Conservation (phyloP, 2,797 vertebrate species). For the Antrozous pallidus region DNA sequence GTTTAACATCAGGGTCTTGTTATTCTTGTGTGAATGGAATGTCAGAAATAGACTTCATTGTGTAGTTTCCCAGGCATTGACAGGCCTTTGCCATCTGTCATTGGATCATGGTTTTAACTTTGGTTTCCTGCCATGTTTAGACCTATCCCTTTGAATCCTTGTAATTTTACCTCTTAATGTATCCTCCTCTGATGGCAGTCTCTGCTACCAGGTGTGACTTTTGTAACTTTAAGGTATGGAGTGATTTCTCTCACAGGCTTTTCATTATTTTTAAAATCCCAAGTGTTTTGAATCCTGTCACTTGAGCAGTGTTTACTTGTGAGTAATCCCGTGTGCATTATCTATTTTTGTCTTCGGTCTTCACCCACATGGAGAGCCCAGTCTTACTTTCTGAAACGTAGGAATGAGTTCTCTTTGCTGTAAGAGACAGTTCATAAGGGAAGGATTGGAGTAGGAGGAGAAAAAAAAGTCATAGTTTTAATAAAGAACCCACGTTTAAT, state of each 20-base stretch:
- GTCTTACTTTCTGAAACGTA: neutral
- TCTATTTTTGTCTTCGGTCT: conserved; percentile 14
- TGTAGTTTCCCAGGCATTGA: conserved; percentile 67
- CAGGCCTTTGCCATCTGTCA: conserved; percentile 70
- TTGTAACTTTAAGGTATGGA: neutral
- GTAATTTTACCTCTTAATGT: conserved; percentile 50
- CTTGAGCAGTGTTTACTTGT: neutral
- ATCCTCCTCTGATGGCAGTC: neutral
- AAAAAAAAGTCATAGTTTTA: neutral
- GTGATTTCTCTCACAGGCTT: conserved; percentile 25
- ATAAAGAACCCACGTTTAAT: conserved; percentile 53
- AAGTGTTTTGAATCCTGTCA: conserved; percentile 30
- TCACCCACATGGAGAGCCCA: neutral
- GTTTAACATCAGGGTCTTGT: conserved; percentile 76
- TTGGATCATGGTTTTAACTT: conserved; percentile 47
- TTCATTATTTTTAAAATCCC: conserved; percentile 55
- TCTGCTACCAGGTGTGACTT: neutral
- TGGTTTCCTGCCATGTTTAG: conserved; percentile 66
- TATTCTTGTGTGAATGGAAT: conserved; percentile 74
- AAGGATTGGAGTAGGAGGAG: neutral
- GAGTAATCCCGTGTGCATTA: neutral
- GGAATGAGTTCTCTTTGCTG: neutral
- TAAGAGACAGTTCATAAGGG: neutral
- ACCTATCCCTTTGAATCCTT: conserved; percentile 50
- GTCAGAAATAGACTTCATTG: conserved; percentile 64